Conservation (phyloP, 2,797 vertebrate genomes). For the Dromococcyx pavoninus region DNA sequence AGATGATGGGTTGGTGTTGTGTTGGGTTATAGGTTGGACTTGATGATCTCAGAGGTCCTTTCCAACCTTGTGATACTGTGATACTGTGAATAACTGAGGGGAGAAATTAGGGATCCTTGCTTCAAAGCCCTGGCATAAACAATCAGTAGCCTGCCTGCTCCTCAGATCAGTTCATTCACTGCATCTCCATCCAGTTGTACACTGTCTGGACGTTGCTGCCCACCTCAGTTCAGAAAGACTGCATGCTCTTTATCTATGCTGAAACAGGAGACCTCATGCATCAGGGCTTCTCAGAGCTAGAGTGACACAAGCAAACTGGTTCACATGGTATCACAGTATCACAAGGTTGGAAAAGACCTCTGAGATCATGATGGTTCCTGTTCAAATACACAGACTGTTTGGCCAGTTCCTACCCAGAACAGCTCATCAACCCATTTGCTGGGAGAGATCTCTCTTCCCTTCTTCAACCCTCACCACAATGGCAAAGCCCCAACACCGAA, state of each 20-base stretch:
- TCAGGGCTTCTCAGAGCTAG: neutral
- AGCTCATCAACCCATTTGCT: neutral
- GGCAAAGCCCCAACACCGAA: neutral
- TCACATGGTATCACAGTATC: too few species aligned
- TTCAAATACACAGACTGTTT: neutral
- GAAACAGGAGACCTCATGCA: neutral
- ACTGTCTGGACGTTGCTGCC: neutral
- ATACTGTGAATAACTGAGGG: too few species aligned
- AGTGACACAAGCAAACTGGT: neutral
- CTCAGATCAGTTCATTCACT: neutral
- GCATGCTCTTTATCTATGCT: neutral
- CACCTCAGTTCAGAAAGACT: neutral
- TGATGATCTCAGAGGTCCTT: too few species aligned
- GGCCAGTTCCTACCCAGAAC: neutral
- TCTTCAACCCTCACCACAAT: neutral
- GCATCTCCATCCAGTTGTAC: neutral
- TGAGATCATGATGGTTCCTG: neutral
- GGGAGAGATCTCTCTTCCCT: neutral
- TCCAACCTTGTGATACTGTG: too few species aligned
- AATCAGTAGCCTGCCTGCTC: neutral
- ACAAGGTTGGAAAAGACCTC: too few species aligned
- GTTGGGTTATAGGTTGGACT: too few species aligned
- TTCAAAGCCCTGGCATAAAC: neutral
- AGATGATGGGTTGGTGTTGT: too few species aligned
- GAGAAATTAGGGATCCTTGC: neutral